Evolutionary conservation across 2,888 invertebrate genomes (phyloP).

Genomic region (Apeira syringaria): DNA sequence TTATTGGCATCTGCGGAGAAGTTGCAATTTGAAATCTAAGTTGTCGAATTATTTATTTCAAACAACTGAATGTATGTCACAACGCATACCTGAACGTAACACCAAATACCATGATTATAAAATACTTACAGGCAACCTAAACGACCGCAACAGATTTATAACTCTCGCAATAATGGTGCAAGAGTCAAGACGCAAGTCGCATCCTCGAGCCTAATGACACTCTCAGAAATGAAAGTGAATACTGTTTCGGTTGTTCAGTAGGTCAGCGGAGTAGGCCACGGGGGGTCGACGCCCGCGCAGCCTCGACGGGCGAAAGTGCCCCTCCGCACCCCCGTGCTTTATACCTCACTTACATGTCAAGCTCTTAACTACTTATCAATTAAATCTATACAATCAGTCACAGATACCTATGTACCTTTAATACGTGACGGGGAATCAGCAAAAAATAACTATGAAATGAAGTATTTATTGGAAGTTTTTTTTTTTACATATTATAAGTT

Average conservation of each 20-base stretch:
- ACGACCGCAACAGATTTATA: constrained; percentile 20
- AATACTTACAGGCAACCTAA: constrained; percentile 10
- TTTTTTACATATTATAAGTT: neutral
- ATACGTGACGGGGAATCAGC: neutral
- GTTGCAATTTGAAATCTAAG: too few relatives aligned
- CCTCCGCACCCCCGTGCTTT: constrained; percentile 49
- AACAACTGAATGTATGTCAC: too few relatives aligned
- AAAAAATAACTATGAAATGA: neutral
- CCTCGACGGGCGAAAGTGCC: constrained; percentile 80
- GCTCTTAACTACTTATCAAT: neutral
- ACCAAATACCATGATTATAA: neutral
- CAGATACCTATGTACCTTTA: neutral
- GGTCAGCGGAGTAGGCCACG: constrained; percentile 81
- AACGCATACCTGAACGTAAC: too few relatives aligned
- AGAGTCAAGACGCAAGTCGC: constrained; percentile 52
- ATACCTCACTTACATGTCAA: constrained; percentile 28
- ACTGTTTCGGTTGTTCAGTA: constrained; percentile 73
- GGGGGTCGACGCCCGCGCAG: constrained; percentile 81
- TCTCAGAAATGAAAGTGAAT: constrained; percentile 78
- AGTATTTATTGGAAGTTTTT: neutral
- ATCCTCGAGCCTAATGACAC: constrained; percentile 73
- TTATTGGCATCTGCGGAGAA: too few relatives aligned
- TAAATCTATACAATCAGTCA: too few relatives aligned
- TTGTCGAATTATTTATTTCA: too few relatives aligned
- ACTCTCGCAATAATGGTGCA: constrained; percentile 52